Conservation (phyloP, 2,888 invertebrate genomes). For the Hypolimnas misippus region DNA sequence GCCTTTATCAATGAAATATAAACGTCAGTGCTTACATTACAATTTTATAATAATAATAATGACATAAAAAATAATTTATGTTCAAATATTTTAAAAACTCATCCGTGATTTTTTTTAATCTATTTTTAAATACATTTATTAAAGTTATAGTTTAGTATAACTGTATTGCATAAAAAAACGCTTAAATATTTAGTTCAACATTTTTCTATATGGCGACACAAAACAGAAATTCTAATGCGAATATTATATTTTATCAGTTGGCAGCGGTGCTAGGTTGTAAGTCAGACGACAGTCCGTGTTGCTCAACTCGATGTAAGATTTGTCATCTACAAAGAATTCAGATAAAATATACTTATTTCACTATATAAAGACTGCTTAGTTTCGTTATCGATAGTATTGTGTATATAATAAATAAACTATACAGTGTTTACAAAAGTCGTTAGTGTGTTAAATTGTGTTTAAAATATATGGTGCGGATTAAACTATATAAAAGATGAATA, state of each 20-base stretch:
- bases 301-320: conserved; percentile 32
- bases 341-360: conserved; percentile 32
- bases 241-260: conserved; percentile 22
- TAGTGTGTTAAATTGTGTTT: conserved; percentile 33
- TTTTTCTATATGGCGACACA: conserved; percentile 6
- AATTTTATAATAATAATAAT: too few species aligned
- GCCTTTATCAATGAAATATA: too few species aligned
- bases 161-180: neutral
- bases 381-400: conserved; percentile 15
- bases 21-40: too few species aligned
- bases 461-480: conserved; percentile 31
- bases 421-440: conserved; percentile 19
- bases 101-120: too few species aligned
- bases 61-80: too few species aligned
- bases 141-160: too few species aligned
- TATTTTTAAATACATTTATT: too few species aligned
- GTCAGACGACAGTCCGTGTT: conserved; percentile 19
- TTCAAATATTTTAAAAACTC: too few species aligned
- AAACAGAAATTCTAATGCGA: neutral
- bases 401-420: neutral
- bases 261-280: conserved; percentile 10
- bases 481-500: conserved; percentile 62
- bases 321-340: conserved; percentile 30
- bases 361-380: conserved; percentile 17
- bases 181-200: neutral